phyloP scores from a whole-genome alignment of 2,888 invertebrate genomes.

The Notocelia uddmanniana region DNA sequence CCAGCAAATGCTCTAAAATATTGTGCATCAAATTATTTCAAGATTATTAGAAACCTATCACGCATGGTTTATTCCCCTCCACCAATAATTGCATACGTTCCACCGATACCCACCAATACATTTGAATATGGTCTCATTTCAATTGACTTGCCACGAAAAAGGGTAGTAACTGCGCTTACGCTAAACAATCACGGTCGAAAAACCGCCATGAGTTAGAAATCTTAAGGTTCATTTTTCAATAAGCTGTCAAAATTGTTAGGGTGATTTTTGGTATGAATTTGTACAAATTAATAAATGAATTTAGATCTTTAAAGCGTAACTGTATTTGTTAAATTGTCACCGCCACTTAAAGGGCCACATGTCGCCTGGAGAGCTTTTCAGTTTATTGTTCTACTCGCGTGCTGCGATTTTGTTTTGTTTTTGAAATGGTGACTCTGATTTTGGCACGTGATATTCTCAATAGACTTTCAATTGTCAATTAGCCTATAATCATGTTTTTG shows the following conservation, averaged over 20 bases:
- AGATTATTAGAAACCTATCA: conserved; percentile 77
- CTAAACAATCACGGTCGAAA: conserved; percentile 39
- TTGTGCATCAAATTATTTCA: conserved; percentile 44
- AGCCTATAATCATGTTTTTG: neutral
- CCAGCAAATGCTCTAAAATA: neutral
- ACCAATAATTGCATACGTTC: conserved; percentile 84
- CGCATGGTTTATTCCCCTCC: conserved; percentile 73
- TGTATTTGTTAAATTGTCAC: conserved; percentile 84
- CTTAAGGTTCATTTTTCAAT: conserved; percentile 53
- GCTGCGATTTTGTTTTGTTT: conserved; percentile 46
- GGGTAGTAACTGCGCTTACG: conserved; percentile 30
- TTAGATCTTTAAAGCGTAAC: conserved; percentile 79
- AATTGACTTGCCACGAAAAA: conserved; percentile 69
- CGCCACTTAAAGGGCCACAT: conserved; percentile 84
- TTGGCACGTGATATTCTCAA: conserved; percentile 48
- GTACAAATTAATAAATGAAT: conserved; percentile 70
- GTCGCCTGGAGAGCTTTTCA: conserved; percentile 80
- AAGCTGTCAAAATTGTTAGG: conserved; percentile 7
- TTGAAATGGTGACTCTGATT: conserved; percentile 60
- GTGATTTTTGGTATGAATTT: conserved; percentile 28
- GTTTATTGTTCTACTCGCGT: conserved; percentile 69
- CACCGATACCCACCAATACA: conserved; percentile 79
- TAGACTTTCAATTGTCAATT: conserved; percentile 22
- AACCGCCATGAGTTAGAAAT: conserved; percentile 39
- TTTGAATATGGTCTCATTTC: conserved; percentile 83